Conservation (phyloP, 2,113 vertebrate species). For the Lonchura striata region DNA sequence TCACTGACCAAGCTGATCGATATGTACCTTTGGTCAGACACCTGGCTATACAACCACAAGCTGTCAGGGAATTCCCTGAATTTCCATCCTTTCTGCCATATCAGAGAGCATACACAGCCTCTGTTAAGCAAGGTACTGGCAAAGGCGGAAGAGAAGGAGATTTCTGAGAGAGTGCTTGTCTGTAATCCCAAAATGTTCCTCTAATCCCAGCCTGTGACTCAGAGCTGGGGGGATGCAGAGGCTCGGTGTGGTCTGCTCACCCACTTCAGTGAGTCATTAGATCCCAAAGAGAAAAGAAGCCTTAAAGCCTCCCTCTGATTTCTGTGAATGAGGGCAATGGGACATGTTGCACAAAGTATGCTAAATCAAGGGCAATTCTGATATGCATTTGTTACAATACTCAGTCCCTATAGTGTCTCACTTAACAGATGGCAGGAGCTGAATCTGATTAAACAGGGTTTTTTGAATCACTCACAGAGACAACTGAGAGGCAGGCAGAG, state of each 20-base stretch:
- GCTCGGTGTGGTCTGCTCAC: background rate
- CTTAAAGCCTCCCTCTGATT: background rate
- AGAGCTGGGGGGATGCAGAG: background rate
- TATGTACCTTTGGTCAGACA: background rate
- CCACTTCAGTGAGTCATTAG: background rate
- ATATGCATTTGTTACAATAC: background rate
- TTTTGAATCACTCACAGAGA: background rate
- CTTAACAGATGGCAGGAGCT: slow-evolving; percentile 21
- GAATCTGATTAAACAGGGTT: slow-evolving; percentile 25
- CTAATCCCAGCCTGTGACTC: background rate
- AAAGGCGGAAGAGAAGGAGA: background rate
- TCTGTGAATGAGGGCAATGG: background rate
- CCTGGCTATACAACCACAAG: background rate
- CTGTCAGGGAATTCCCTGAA: background rate
- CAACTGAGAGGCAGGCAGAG: background rate
- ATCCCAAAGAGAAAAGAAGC: background rate
- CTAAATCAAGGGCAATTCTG: background rate
- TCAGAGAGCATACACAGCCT: background rate
- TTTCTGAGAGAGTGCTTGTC: background rate
- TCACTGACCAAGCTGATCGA: background rate
- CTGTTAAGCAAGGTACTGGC: background rate
- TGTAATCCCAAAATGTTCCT: background rate
- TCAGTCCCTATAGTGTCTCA: background rate
- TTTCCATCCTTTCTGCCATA: background rate
- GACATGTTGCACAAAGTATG: background rate